Conservation (phyloP, 2,113 vertebrate genomes). For the Prunella himalayana region DNA sequence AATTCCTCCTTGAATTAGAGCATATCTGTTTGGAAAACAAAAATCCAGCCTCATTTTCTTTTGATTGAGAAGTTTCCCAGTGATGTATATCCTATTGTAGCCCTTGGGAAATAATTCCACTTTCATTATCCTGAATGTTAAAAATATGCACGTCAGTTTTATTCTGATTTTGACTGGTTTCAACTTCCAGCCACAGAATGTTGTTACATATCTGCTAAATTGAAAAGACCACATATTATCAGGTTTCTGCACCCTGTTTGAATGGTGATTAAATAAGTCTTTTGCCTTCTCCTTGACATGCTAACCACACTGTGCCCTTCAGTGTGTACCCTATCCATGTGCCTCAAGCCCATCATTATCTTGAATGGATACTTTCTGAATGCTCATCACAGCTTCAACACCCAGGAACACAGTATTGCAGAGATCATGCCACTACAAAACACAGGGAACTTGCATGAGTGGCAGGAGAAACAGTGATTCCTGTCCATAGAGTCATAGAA, state of each 20-base stretch:
- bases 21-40: background rate
- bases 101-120: slow-evolving; percentile 15
- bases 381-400: background rate
- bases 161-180: slow-evolving; percentile 3
- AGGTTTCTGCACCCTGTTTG: background rate
- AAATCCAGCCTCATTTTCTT: background rate
- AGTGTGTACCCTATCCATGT: background rate
- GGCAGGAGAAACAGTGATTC: background rate
- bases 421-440: background rate
- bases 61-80: slow-evolving; percentile 1
- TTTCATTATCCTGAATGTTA: background rate
- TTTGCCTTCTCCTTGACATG: background rate
- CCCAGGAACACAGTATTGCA: background rate
- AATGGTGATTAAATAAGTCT: background rate
- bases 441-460: background rate
- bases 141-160: background rate
- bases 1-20: slow-evolving; percentile 1
- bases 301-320: background rate
- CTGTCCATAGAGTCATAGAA: background rate
- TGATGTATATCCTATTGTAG: background rate
- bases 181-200: background rate
- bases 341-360: background rate
- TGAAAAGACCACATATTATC: background rate
- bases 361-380: background rate
- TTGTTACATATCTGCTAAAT: background rate